Base-by-base conservation (phyloP, 1,140 invertebrate genomes). In the Atta texana region DNA sequence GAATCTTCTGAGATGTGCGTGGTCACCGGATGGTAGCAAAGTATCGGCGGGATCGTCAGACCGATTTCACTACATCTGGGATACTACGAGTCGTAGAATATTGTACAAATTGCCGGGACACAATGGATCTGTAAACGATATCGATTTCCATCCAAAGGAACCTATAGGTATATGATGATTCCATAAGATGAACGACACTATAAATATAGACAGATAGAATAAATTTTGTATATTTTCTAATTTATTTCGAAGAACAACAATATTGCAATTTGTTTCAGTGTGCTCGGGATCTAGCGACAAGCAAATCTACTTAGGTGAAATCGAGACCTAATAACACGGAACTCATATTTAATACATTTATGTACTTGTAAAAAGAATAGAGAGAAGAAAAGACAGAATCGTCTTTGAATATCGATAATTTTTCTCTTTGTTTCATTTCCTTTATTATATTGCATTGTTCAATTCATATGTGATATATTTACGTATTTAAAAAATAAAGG, bases 21-120 rank as follows among this genome's bases (percentile, higher is more conserved):
- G 98, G 98, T 97, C 97, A 51, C 95, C 96, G 44, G 97, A 98
- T 96, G 98, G 98, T 92, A 97, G 96, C 81, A 96, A 96, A 93
- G 96, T 98, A 44, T 97, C 98, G 3, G 97, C 98, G 0, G 99
- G 99, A 0, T 99, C 99, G 10, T 97, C 98, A 3, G 99, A 99
- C 95, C 96, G 99, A 66, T 99, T 97, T 95, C 97, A 99, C 10
- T 99, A 99, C 94, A 96, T 99, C 66, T 99, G 99, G 99, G 98
- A 99, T 94, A 99, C 98, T 3, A 98, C 98, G 3, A 97, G 97
- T 6, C 95, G 99, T 63, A 96, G 98, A 75, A 98, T 99, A 91
- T 94, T 99, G 3, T 99, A 99, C 95, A 99, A 99, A 95, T 96
- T 99, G 75, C 99, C 99, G 0, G 99, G 99, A 0, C 99, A 99